Evolutionary conservation across 2,888 invertebrate genomes (phyloP).

Genomic region (Oscheius sp.): DNA sequence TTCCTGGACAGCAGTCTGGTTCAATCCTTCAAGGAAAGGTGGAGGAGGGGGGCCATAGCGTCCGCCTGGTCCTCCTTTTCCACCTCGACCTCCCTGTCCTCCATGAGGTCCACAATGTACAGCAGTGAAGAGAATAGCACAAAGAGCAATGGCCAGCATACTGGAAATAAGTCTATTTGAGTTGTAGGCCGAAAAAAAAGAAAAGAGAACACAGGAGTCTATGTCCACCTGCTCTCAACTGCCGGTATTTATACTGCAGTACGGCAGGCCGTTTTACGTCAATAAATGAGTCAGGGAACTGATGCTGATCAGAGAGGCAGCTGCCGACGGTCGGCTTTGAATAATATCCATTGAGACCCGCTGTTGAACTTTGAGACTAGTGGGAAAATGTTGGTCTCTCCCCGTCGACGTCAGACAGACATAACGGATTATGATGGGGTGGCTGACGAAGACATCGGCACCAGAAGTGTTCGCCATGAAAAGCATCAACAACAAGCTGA

Average conservation of each 20-base stretch:
- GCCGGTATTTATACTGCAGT: constrained; percentile 9
- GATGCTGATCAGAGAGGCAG: constrained; percentile 13
- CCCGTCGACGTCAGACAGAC: no score
- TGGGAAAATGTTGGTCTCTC: neutral
- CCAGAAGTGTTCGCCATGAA: constrained; percentile 3
- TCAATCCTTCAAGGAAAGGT: constrained; percentile 52
- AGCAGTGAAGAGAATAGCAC: constrained; percentile 6
- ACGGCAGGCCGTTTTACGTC: neutral
- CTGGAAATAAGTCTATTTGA: neutral
- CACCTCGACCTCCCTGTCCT: constrained; percentile 39
- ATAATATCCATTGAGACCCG: neutral
- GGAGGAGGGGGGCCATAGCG: constrained; percentile 31
- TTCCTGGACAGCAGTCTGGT: constrained; percentile 40
- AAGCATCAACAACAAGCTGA: neutral
- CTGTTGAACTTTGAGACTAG: constrained; percentile 1
- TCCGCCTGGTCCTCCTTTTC: constrained; percentile 40
- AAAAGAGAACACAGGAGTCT: neutral
- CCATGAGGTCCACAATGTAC: constrained; percentile 1
- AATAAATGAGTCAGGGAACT: neutral
- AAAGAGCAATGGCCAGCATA: neutral
- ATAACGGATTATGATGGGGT: neutral
- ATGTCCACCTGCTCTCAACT: neutral
- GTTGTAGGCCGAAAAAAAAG: neutral
- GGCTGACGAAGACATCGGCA: neutral
- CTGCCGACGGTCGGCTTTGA: neutral